phyloP scores from a whole-genome alignment of 2,113 vertebrate genomes.

The Eretmochelys imbricata region DNA sequence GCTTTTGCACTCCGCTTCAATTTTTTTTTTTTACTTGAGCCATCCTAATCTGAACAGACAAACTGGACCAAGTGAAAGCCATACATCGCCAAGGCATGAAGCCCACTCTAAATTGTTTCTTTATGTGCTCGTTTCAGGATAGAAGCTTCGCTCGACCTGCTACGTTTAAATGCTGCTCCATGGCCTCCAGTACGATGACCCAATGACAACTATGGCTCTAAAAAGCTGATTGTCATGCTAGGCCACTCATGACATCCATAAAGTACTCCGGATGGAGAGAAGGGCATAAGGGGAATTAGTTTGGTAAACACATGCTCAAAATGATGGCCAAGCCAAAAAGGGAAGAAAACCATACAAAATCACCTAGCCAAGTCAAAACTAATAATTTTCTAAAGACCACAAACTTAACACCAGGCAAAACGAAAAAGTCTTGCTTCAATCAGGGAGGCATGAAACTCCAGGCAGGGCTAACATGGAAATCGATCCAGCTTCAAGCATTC shows the following conservation, averaged over 20 bases:
- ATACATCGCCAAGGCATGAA: background rate
- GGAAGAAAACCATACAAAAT: fast-evolving
- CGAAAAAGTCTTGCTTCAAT: background rate
- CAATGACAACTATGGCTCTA: background rate
- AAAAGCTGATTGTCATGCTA: background rate
- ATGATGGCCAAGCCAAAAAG: background rate
- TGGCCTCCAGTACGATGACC: background rate
- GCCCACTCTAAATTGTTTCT: background rate
- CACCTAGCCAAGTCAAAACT: background rate
- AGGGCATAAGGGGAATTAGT: background rate
- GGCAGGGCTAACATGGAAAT: background rate
- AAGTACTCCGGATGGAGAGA: background rate
- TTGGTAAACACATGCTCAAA: background rate
- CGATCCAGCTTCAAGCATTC: background rate
- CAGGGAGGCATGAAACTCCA: background rate
- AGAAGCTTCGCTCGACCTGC: background rate
- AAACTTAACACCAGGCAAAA: background rate
- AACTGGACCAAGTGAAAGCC: background rate
- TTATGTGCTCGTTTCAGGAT: background rate
- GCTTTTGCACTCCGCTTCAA: background rate
- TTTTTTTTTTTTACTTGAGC: background rate
- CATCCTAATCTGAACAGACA: background rate
- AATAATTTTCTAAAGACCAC: background rate
- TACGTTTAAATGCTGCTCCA: background rate
- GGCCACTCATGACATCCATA: background rate